These are phyloP conservation scores for Axea sp. DNA, from an alignment of 2,888 invertebrate species.

Conservation along the genomic window DNA sequence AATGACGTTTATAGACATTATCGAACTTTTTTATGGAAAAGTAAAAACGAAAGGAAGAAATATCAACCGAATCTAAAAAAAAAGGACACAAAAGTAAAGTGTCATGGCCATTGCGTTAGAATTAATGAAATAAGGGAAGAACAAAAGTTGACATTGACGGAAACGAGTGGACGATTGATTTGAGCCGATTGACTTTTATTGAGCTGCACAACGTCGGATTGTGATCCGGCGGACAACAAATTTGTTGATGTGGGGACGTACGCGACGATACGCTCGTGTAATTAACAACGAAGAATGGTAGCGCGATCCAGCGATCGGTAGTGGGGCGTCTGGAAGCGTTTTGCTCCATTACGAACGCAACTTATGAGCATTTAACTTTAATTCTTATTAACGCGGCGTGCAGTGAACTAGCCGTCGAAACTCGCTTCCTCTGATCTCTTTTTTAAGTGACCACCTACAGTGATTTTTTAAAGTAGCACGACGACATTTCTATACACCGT, in stretches of 20 bases:
- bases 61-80: no score
- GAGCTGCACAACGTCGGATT: conserved; percentile 17
- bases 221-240: conserved; percentile 21
- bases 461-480: conserved; percentile 2
- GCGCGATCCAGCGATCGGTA: conserved; percentile 23
- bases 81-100: no score
- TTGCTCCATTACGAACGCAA: conserved; percentile 54
- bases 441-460: not conserved
- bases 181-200: conserved; percentile 32
- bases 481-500: not conserved
- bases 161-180: conserved; percentile 21
- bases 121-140: conserved; percentile 20
- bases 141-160: conserved; percentile 29
- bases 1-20: no score
- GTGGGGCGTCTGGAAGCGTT: conserved; percentile 44
- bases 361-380: conserved; percentile 55
- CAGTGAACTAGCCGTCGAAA: conserved; percentile 47
- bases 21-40: no score
- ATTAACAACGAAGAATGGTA: conserved; percentile 41
- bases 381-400: conserved; percentile 52
- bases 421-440: not conserved
- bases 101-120: not conserved
- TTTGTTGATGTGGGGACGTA: conserved; percentile 22
- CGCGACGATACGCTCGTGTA: conserved; percentile 23
- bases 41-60: no score